phyloP scores from a whole-genome alignment of 2,797 vertebrate species.

The Esox lucius region DNA sequence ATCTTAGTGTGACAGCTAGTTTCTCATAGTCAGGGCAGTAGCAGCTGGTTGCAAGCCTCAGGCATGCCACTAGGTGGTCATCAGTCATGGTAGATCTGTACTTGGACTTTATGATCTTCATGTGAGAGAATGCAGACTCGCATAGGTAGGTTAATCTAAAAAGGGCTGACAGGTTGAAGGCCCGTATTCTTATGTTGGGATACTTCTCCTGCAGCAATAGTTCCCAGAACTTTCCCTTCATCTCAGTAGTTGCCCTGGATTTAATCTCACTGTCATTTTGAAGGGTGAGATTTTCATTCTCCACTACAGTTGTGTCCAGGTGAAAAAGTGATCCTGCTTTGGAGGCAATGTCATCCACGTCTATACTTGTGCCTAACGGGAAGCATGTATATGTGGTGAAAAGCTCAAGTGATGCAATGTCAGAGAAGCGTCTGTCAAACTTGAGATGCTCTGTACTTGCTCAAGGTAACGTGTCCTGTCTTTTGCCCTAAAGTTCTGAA shows the following conservation, averaged over 20 bases:
- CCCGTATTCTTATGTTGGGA: constrained; percentile 31
- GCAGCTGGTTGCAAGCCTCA: constrained; percentile 28
- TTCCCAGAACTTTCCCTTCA: constrained; percentile 22
- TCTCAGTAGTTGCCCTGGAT: constrained; percentile 32
- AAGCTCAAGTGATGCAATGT: constrained; percentile 1
- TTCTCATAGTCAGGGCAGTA: constrained; percentile 24
- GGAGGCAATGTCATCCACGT: constrained; percentile 33
- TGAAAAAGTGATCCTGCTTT: constrained; percentile 34
- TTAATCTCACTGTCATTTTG: constrained; percentile 39
- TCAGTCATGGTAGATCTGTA: constrained; percentile 36
- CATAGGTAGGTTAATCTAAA: constrained; percentile 38
- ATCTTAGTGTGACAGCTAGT: constrained; percentile 4
- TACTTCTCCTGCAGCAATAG: constrained; percentile 24
- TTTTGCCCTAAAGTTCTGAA: constrained; percentile 26
- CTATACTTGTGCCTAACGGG: constrained; percentile 30
- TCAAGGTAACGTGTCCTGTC: constrained; percentile 23
- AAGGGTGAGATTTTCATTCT: constrained; percentile 41
- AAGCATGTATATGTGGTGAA: constrained; percentile 25
- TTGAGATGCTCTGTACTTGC: constrained; percentile 29
- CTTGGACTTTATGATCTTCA: constrained; percentile 39
- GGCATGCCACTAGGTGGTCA: constrained; percentile 34
- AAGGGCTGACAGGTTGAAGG: too few relatives aligned
- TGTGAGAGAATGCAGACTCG: constrained; percentile 34
- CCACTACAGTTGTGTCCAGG: constrained; percentile 28
- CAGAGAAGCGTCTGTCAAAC: constrained; percentile 28